phyloP scores from a whole-genome alignment of 2,888 invertebrate species.

The Papilio protenor region DNA sequence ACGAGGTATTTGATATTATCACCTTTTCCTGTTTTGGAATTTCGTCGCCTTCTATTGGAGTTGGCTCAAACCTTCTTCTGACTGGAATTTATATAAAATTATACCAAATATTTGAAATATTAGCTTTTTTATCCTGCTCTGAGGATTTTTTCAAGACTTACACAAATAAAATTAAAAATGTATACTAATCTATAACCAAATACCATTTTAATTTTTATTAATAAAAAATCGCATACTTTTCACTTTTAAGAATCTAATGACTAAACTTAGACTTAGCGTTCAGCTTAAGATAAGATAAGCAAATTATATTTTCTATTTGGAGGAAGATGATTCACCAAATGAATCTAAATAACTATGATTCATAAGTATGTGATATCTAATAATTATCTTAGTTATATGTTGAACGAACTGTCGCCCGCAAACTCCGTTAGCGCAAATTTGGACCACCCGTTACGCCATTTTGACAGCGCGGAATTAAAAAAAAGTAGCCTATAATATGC shows the following conservation, averaged over 20 bases:
- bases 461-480: too few species aligned
- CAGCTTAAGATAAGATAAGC: background rate
- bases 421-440: too few species aligned
- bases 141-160: background rate
- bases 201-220: too few species aligned
- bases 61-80: conserved; percentile 41
- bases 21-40: conserved; percentile 44
- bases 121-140: background rate
- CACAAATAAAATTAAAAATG: too few species aligned
- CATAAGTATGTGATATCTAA: background rate
- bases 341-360: background rate
- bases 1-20: conserved; percentile 16
- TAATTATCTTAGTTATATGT: too few species aligned
- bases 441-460: too few species aligned
- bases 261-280: background rate
- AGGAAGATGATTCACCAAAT: background rate
- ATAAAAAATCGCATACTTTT: too few species aligned
- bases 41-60: conserved; percentile 26
- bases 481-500: too few species aligned
- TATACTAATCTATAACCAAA: too few species aligned
- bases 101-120: background rate
- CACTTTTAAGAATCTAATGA: background rate
- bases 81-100: conserved; percentile 39
- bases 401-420: too few species aligned
- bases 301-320: background rate